Conservation (phyloP, 1,140 invertebrate genomes). For the Telenomus remus region DNA sequence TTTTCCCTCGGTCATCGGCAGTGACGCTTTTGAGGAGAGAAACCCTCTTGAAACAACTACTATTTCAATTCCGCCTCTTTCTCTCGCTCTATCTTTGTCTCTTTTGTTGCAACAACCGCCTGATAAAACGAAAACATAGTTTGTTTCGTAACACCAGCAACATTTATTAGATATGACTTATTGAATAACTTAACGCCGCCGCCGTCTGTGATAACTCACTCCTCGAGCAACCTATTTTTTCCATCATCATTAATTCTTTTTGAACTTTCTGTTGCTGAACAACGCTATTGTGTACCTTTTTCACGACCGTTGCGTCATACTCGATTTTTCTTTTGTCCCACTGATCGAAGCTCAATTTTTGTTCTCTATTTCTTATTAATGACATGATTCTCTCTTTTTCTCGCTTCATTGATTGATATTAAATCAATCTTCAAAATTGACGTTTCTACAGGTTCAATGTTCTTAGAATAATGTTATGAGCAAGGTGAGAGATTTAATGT, state of each 20-base stretch:
- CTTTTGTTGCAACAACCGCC: too few relatives aligned
- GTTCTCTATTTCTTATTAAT: too few relatives aligned
- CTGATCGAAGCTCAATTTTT: too few relatives aligned
- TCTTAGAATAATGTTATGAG: too few relatives aligned
- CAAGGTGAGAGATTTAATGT: too few relatives aligned
- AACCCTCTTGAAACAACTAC: slow-evolving; percentile 17
- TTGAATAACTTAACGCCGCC: slow-evolving; percentile 8
- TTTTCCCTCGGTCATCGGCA: slow-evolving; percentile 47
- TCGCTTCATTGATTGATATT: too few relatives aligned
- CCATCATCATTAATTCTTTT: background rate
- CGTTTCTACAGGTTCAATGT: too few relatives aligned
- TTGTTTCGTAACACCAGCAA: background rate
- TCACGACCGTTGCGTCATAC: background rate
- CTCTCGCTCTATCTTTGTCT: too few relatives aligned
- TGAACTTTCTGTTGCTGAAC: background rate
- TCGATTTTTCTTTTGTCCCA: too few relatives aligned
- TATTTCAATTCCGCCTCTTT: slow-evolving; percentile 16
- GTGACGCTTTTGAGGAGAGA: slow-evolving; percentile 34
- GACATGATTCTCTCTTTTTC: too few relatives aligned
- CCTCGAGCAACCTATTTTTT: background rate
- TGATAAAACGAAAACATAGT: too few relatives aligned
- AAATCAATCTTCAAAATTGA: too few relatives aligned
- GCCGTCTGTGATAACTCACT: slow-evolving; percentile 12
- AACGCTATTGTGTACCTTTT: background rate
- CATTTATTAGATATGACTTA: slow-evolving; percentile 10